Conservation (phyloP, 2,113 vertebrate genomes). For the Xenopus borealis region DNA sequence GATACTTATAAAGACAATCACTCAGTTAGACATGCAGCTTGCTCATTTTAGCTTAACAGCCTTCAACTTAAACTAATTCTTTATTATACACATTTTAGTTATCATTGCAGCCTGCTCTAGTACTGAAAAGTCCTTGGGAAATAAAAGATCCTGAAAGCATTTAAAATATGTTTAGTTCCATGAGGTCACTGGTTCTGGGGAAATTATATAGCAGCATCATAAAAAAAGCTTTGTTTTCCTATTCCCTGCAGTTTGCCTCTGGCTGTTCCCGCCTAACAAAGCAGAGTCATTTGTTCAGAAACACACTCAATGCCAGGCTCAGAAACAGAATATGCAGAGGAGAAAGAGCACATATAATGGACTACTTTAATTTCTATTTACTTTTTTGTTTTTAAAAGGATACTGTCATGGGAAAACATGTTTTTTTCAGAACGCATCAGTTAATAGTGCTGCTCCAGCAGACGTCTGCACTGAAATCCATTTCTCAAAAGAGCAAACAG, state of each 20-base stretch:
- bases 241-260: conserved; percentile 24
- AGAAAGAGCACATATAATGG: too few species aligned
- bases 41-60: neutral
- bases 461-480: too few species aligned
- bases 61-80: neutral
- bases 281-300: conserved; percentile 28
- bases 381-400: too few species aligned
- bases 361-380: too few species aligned
- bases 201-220: conserved; percentile 6
- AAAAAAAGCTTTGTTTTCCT: conserved; percentile 41
- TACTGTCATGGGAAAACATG: too few species aligned
- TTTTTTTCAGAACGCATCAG: too few species aligned
- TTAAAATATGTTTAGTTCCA: conserved; percentile 28
- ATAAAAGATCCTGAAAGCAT: conserved; percentile 22
- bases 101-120: conserved; percentile 30
- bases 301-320: neutral
- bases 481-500: too few species aligned
- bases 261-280: conserved; percentile 20
- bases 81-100: conserved; percentile 26
- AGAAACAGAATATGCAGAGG: conserved; percentile 14
- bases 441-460: too few species aligned
- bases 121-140: neutral
- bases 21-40: neutral
- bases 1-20: too few species aligned
- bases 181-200: conserved; percentile 22